These are phyloP conservation scores for Ruditapes philippinarum DNA, from an alignment of 1,140 invertebrate genomes.

Conservation along the genomic window DNA sequence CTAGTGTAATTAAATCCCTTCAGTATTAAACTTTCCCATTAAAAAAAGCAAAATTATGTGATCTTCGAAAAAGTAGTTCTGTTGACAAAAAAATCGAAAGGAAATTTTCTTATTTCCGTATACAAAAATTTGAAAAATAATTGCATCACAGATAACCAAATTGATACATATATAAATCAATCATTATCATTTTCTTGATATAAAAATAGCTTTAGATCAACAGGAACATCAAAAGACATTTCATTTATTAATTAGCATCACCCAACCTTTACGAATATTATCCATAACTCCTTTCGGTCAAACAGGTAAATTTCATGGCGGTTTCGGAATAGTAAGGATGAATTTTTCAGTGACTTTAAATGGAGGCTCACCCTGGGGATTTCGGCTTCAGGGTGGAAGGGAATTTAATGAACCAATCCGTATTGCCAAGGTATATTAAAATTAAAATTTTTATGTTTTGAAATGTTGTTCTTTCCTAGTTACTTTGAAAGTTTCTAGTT, in stretches of 20 bases:
- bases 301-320: slow-evolving; percentile 78
- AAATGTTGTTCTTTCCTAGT: not conserved
- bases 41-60: no score
- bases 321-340: slow-evolving; percentile 82
- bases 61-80: not conserved
- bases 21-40: no score
- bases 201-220: no score
- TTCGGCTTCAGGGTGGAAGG: slow-evolving; percentile 92
- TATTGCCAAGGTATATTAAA: slow-evolving; percentile 83
- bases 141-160: no score
- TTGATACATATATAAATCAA: no score
- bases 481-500: not conserved
- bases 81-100: slow-evolving; percentile 7
- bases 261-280: no score
- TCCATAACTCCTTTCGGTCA: slow-evolving; percentile 24
- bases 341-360: slow-evolving; percentile 88
- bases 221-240: no score
- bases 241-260: no score
- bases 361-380: slow-evolving; percentile 96
- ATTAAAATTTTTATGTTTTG: not conserved
- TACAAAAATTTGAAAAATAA: not conserved
- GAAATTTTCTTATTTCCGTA: not conserved
- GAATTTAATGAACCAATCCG: slow-evolving; percentile 83
- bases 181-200: no score
- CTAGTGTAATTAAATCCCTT: no score